A percentile compares a stretch with the other conserved stretches of the same genome.
Conservation (phyloP, 1,140 invertebrate species). For the Chelonus insularis region DNA sequence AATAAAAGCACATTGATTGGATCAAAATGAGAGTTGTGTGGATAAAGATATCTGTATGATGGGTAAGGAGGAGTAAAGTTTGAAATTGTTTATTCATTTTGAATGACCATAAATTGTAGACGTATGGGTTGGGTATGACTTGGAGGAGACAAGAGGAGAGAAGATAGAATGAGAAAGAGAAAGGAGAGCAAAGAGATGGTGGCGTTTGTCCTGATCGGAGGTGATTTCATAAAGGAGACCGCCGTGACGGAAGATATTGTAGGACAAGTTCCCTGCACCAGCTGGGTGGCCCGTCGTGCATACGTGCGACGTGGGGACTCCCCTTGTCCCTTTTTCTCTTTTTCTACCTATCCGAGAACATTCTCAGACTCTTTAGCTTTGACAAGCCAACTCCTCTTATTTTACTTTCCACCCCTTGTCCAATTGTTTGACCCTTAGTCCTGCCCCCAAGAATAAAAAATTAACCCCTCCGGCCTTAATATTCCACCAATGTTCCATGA, state of each 20-base stretch:
- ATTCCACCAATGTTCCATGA: not conserved
- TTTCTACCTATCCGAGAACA: not conserved
- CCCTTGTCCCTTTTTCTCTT: constrained; percentile 4
- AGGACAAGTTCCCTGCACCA: constrained; percentile 52
- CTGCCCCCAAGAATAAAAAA: not conserved
- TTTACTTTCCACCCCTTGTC: constrained; percentile 5
- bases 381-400: not conserved
- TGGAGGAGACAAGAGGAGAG: not conserved
- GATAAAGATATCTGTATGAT: too few species aligned
- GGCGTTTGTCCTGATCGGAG: constrained; percentile 49
- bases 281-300: constrained; percentile 50
- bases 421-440: constrained; percentile 6
- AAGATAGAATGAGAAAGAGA: constrained; percentile 23
- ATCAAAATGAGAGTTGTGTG: too few species aligned
- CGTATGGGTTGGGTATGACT: not conserved
- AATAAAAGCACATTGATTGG: too few species aligned
- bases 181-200: constrained; percentile 38
- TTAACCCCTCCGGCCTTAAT: not conserved
- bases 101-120: not conserved
- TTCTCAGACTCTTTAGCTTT: not conserved
- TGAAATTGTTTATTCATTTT: not conserved
- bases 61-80: too few species aligned
- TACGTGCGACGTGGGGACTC: constrained; percentile 27
- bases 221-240: constrained; percentile 57
- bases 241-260: constrained; percentile 59